Base-by-base conservation (phyloP, 2,113 vertebrate genomes). In the Nibea albiflora region DNA sequence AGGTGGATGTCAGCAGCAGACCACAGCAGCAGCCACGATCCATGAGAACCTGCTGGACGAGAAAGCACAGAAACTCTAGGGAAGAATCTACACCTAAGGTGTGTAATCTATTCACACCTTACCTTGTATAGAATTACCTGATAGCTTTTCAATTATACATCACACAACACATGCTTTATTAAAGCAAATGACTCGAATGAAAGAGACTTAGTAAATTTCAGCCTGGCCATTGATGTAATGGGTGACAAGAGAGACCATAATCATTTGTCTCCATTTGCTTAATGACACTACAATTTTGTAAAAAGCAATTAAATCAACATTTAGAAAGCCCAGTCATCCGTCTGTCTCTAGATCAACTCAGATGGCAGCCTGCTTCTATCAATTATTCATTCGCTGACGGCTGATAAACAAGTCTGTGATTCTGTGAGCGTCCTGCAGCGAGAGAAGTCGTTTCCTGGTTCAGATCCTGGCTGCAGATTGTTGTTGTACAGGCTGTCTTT, bases 361-460 rank as follows among this genome's bases (percentile, higher is more conserved):
- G 44, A 57, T 28, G 54, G 53, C 39, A 28, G 54, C 7, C 58
- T 26, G 47, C 28, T 42, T 19, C n/a, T 2, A 63, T 53, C 47
- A 63, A 63, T 74, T 74, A 53, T 42, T 53, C 53, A 42, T n/a
- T 20, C 56, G 19, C 47, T 28, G 47, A 24, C 8, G 49, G 3
- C 80, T 47, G 39, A 62, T 49, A 56, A 75, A 54, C 63, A 58
- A 56, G 24, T 60, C 42, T n/a, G 39, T 47, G 11, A 31, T 47
- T 60, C 42, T 20, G 35, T 39, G 35, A 20, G 47, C 8, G 12
- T 20, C 58, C 47, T 53, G 72, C 49, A 26, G 47, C 19, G 31
- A 16, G 49, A 63, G n/a, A 42, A 42, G n/a, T 52, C 0, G 9
- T 62, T 60, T 62, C 58, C 58, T 63, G 47, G 46, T 62, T 74